Conservation (phyloP, 2,113 vertebrate species). For the Stigmatopora argus region DNA sequence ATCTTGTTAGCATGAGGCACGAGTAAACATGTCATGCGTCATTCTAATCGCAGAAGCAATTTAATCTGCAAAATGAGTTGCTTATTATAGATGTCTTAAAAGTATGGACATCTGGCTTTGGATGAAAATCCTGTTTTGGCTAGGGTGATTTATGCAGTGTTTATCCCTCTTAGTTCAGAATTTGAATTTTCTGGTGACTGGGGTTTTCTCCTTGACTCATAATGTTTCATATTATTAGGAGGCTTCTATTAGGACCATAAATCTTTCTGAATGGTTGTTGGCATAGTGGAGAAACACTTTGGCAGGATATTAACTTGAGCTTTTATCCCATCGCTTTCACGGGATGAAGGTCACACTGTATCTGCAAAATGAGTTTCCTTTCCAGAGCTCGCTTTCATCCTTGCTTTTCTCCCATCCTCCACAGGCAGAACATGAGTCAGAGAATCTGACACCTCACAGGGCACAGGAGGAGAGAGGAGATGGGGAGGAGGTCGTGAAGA, state of each 20-base stretch:
- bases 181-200: conserved; percentile 36
- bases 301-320: conserved; percentile 65
- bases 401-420: conserved; percentile 52
- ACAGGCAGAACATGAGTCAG: conserved; percentile 63
- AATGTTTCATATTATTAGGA: conserved; percentile 31
- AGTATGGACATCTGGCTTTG: conserved; percentile 11
- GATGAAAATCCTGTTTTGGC: conserved; percentile 14
- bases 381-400: conserved; percentile 55
- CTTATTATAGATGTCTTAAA: conserved; percentile 10
- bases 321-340: conserved; percentile 62
- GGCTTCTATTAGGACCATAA: conserved; percentile 37
- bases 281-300: conserved; percentile 56
- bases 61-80: conserved; percentile 3
- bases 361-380: conserved; percentile 63
- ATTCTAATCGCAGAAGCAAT: not conserved
- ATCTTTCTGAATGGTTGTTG: conserved; percentile 50
- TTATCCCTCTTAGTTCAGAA: conserved; percentile 22
- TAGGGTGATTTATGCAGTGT: conserved; percentile 20
- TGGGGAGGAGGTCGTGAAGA: conserved; percentile 4
- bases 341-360: conserved; percentile 66
- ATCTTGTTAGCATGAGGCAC: conserved; percentile 25
- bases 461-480: conserved; percentile 25
- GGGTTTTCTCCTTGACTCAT: conserved; percentile 29
- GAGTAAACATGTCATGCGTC: conserved; percentile 6
- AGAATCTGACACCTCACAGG: conserved; percentile 62